Conservation (phyloP, 2,797 vertebrate genomes). For the Poeciliopsis turneri region DNA sequence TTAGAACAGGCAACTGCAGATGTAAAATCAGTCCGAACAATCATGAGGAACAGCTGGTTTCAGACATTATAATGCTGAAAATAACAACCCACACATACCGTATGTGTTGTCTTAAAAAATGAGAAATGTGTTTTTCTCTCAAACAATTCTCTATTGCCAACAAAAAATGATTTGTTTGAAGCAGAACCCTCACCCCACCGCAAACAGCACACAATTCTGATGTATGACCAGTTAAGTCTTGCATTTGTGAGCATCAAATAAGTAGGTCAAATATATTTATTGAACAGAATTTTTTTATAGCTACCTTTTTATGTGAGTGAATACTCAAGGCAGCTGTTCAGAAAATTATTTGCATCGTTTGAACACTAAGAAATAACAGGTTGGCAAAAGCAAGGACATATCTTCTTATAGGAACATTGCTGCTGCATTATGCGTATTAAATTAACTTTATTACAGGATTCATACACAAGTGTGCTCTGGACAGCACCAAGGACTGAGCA, state of each 20-base stretch:
- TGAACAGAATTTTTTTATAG: slow-evolving; percentile 14
- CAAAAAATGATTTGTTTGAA: slow-evolving; percentile 17
- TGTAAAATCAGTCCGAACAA: slow-evolving; percentile 54
- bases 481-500: slow-evolving; percentile 29
- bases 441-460: slow-evolving; percentile 8
- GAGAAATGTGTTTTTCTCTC: neutral
- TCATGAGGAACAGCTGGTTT: slow-evolving; percentile 53
- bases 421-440: neutral
- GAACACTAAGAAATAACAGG: neutral
- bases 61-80: slow-evolving; percentile 37
- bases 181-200: neutral
- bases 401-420: neutral
- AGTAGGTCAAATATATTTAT: slow-evolving; percentile 40
- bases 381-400: neutral
- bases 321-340: neutral
- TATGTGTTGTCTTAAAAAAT: neutral
- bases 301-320: neutral
- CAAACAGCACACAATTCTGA: neutral
- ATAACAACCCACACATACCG: slow-evolving; percentile 30
- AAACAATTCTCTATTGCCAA: neutral
- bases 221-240: slow-evolving; percentile 20
- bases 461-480: slow-evolving; percentile 3
- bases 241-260: slow-evolving; percentile 23
- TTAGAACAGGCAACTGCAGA: slow-evolving; percentile 60
- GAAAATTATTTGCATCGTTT: neutral